These are phyloP conservation scores for Metridium senile DNA, from an alignment of 92 coral and sea anemone species.

Conservation along the genomic window DNA sequence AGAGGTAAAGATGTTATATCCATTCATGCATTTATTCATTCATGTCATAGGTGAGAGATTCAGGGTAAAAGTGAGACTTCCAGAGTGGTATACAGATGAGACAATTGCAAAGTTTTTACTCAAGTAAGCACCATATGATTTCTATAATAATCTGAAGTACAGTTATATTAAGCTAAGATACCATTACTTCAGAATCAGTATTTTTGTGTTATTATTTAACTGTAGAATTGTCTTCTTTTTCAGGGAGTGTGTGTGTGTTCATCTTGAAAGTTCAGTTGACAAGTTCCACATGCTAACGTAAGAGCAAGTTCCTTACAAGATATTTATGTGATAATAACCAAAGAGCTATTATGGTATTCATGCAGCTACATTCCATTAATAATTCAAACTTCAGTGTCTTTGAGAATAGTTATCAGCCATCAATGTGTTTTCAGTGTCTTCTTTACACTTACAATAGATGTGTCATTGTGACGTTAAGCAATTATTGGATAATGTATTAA, in stretches of 20 bases:
- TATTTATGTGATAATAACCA: not conserved
- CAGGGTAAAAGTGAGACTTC: constrained; percentile 80
- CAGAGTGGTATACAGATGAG: constrained; percentile 87
- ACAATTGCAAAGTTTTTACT: constrained; percentile 73
- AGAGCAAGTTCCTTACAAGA: constrained; percentile 8
- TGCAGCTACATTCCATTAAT: too few species aligned
- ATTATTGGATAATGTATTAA: too few species aligned
- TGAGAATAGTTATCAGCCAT: too few species aligned
- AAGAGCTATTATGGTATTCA: not conserved
- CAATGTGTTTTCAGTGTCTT: not conserved
- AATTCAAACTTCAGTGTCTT: too few species aligned
- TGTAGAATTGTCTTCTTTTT: constrained; percentile 16
- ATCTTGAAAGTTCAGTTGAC: constrained; percentile 81
- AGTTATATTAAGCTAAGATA: too few species aligned
- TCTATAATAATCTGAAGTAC: not conserved
- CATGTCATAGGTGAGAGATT: constrained; percentile 79
- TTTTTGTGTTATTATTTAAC: not conserved
- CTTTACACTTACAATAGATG: too few species aligned
- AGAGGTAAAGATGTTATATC: too few species aligned
- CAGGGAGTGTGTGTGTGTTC: constrained; percentile 95
- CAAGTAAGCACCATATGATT: constrained; percentile 43
- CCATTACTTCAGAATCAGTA: too few species aligned
- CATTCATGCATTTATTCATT: not conserved
- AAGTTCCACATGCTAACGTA: constrained; percentile 93
- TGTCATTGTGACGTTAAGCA: too few species aligned